These are phyloP conservation scores for Vespertilio murinus DNA, from an alignment of 2,797 vertebrate genomes.

Conservation along the genomic window DNA sequence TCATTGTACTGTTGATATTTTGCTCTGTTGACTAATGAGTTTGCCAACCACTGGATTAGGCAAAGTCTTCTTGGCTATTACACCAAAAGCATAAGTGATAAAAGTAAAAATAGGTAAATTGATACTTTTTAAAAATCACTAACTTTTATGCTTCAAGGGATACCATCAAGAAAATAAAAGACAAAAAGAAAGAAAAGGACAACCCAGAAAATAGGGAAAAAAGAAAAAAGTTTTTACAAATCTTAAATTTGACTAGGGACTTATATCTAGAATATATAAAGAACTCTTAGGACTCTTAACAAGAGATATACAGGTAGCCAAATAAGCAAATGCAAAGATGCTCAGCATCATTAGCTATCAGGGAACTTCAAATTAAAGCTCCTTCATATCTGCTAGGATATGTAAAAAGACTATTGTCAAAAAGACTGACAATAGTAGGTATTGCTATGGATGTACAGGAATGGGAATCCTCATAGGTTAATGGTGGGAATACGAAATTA, in stretches of 20 bases:
- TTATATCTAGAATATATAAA: neutral
- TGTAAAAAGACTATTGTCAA: neutral
- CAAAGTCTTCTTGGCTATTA: neutral
- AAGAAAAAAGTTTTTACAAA: neutral
- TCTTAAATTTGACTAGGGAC: neutral
- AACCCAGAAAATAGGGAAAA: neutral
- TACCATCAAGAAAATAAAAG: neutral
- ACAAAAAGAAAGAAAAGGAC: neutral
- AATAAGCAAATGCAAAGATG: neutral
- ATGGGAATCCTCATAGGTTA: neutral
- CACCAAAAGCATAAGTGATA: neutral
- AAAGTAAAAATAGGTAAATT: conserved; percentile 16
- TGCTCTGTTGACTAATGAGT: too few species aligned
- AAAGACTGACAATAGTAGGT: neutral
- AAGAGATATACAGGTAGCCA: neutral
- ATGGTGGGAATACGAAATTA: neutral
- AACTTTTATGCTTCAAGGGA: neutral
- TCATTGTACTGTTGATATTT: too few species aligned
- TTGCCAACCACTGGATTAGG: too few species aligned
- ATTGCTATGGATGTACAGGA: neutral
- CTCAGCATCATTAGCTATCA: neutral
- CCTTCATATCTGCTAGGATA: neutral
- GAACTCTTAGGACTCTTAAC: neutral
- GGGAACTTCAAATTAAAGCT: neutral
- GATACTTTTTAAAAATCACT: neutral